Evolutionary conservation across 2,888 invertebrate species (phyloP).

Genomic region (Amblyteles armatorius): DNA sequence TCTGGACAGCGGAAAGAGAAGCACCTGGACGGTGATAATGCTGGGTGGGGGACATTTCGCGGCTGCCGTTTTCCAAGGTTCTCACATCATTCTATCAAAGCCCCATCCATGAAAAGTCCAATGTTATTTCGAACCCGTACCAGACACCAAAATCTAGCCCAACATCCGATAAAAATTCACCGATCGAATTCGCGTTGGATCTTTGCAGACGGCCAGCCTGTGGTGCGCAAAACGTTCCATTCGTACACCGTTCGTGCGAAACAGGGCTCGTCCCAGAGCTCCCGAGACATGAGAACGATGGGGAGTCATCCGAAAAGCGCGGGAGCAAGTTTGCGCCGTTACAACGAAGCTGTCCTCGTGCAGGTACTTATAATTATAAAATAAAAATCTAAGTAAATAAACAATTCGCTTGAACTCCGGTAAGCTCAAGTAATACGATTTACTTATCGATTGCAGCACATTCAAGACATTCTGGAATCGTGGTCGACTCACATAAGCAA

Average conservation of each 20-base stretch:
- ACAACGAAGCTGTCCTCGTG: slow-evolving; percentile 91
- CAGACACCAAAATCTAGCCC: background rate
- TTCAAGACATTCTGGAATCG: slow-evolving; percentile 89
- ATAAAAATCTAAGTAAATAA: background rate
- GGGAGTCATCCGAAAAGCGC: slow-evolving; percentile 91
- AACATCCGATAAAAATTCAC: background rate
- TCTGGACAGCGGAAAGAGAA: slow-evolving; percentile 82
- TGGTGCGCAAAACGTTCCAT: slow-evolving; percentile 93
- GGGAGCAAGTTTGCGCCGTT: slow-evolving; percentile 92
- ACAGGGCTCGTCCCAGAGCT: slow-evolving; percentile 92
- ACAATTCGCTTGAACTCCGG: background rate
- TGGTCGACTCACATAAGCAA: slow-evolving; percentile 89
- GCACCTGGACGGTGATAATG: slow-evolving; percentile 92
- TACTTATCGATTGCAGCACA: slow-evolving; percentile 87
- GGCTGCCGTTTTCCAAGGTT: slow-evolving; percentile 88
- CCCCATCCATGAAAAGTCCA: slow-evolving; percentile 1
- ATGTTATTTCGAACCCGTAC: background rate
- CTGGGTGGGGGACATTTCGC: slow-evolving; percentile 94
- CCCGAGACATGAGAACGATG: slow-evolving; percentile 87
- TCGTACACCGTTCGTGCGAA: slow-evolving; percentile 94
- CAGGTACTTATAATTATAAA: slow-evolving; percentile 85
- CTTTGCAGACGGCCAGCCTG: slow-evolving; percentile 84
- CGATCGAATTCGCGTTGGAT: background rate
- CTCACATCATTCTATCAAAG: slow-evolving; percentile 5
- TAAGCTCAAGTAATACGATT: background rate